These are phyloP conservation scores for Dascyllus trimaculatus DNA, from an alignment of 2,113 vertebrate species.

Conservation along the genomic window DNA sequence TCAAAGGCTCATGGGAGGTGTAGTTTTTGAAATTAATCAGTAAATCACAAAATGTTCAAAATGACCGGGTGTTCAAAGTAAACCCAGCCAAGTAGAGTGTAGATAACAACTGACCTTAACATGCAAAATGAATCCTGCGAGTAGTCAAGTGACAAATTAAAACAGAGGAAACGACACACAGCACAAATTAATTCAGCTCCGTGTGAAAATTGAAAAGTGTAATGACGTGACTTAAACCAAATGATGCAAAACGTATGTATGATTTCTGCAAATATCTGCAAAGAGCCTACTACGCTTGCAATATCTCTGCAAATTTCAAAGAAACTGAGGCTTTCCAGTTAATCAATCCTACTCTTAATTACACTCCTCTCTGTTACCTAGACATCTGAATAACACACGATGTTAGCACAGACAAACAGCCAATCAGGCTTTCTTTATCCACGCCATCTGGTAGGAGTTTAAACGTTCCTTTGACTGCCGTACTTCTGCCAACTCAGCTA, in stretches of 20 bases:
- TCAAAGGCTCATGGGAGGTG: no score
- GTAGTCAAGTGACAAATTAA: no score
- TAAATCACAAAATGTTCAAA: no score
- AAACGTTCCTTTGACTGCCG: slow-evolving; percentile 37
- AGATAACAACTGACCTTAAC: no score
- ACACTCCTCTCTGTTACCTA: slow-evolving; percentile 20
- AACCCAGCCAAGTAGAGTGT: no score
- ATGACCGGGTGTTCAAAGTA: no score
- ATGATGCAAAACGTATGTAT: not conserved
- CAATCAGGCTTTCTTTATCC: slow-evolving; percentile 33
- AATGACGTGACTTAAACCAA: not conserved
- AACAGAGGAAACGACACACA: no score
- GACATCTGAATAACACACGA: slow-evolving; percentile 44
- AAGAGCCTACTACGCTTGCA: not conserved
- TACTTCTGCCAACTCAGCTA: slow-evolving; percentile 30
- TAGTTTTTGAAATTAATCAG: no score
- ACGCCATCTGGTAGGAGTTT: slow-evolving; percentile 57
- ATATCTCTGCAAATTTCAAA: not conserved
- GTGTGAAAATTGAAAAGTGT: no score
- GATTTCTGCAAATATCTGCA: not conserved
- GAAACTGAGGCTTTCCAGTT: slow-evolving; percentile 25
- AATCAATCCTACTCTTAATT: slow-evolving; percentile 29
- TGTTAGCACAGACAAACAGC: slow-evolving; percentile 28
- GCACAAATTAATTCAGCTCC: no score
- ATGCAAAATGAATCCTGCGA: no score